Percentiles rank a stretch among this genome's conserved stretches.
These are phyloP conservation scores for Axea sp. DNA, from an alignment of 2,888 invertebrate species.

Conservation along the genomic window DNA sequence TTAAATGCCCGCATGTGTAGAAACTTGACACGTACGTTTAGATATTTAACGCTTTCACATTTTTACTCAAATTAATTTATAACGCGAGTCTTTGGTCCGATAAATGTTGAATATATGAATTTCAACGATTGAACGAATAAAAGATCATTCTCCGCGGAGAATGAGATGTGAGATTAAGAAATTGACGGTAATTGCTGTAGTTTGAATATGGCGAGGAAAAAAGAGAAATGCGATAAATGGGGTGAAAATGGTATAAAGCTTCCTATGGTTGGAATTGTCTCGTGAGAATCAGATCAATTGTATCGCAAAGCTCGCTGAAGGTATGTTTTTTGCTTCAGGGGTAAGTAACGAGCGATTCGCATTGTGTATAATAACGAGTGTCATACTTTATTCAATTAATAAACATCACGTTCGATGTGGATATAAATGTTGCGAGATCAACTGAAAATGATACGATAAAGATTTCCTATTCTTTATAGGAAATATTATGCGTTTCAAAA, in stretches of 20 bases:
- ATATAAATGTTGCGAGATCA: too few relatives aligned
- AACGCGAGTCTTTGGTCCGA: neutral
- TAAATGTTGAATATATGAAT: neutral
- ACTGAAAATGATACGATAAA: too few relatives aligned
- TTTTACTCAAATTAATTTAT: neutral
- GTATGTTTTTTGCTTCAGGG: too few relatives aligned
- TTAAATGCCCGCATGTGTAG: too few relatives aligned
- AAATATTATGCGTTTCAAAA: too few relatives aligned
- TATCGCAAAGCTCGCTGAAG: too few relatives aligned
- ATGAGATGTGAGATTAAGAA: conserved; percentile 16
- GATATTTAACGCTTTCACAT: neutral
- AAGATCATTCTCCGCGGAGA: conserved; percentile 15
- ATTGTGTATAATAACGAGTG: too few relatives aligned
- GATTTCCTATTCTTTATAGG: too few relatives aligned
- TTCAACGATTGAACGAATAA: neutral
- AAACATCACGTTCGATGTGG: too few relatives aligned
- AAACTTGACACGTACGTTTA: too few relatives aligned
- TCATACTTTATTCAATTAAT: too few relatives aligned
- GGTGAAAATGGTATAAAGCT: conserved; percentile 6
- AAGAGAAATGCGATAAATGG: conserved; percentile 21
- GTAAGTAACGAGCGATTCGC: too few relatives aligned
- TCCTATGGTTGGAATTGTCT: conserved; percentile 13
- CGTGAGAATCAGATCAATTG: conserved; percentile 12
- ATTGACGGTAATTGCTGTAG: conserved; percentile 20
- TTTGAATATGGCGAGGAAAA: conserved; percentile 17